phyloP scores from a whole-genome alignment of 2,113 vertebrate genomes.

The Tetrax tetrax region DNA sequence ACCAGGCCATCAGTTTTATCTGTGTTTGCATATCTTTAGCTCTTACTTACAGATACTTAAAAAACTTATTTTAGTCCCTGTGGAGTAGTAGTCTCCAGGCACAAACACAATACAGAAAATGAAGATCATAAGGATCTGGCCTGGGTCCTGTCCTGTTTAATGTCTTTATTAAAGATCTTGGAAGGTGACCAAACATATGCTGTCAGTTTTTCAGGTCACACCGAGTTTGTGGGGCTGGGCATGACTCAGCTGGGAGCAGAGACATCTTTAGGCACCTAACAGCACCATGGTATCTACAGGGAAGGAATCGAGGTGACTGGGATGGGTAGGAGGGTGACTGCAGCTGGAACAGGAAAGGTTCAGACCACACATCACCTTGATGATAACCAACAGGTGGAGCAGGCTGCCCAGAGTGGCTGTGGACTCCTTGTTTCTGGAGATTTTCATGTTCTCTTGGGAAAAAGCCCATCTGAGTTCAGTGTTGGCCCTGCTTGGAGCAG shows the following conservation, averaged over 20 bases:
- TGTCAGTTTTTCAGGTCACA: not conserved
- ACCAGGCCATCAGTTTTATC: not conserved
- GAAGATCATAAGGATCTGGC: fast-evolving
- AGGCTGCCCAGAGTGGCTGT: not conserved
- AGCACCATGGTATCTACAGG: not conserved
- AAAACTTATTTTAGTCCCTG: not conserved
- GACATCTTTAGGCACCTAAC: fast-evolving
- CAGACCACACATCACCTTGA: not conserved
- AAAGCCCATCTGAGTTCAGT: fast-evolving
- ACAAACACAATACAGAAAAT: not conserved
- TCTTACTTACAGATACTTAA: not conserved
- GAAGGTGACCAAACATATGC: fast-evolving
- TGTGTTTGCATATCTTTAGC: not conserved
- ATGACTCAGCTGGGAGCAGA: fast-evolving
- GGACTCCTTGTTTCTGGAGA: not conserved
- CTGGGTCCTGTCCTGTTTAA: not conserved
- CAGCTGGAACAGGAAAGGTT: not conserved
- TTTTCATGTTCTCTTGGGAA: fast-evolving
- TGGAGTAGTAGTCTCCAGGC: not conserved
- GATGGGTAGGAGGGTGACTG: not conserved
- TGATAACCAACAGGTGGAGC: not conserved
- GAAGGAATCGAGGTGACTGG: fast-evolving
- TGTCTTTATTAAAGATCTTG: not conserved
- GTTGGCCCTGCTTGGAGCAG: not conserved
- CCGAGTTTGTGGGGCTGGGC: fast-evolving